A percentile compares a stretch with the other conserved stretches of the same genome.
phyloP scores from a whole-genome alignment of 2,113 vertebrate genomes.

The Panthera tigris region DNA sequence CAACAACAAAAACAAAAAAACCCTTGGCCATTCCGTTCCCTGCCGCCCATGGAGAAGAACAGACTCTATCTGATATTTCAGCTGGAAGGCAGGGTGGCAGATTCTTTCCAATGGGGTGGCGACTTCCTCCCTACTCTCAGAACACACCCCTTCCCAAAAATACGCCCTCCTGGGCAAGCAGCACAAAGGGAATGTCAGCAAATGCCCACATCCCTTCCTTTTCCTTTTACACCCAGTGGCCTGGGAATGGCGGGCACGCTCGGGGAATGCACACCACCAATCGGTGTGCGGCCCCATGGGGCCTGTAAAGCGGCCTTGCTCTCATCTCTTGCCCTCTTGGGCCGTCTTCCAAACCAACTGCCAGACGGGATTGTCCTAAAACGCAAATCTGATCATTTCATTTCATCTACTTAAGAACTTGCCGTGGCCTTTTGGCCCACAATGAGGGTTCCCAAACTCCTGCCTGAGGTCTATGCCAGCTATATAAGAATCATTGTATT shows the following conservation, averaged over 20 bases:
- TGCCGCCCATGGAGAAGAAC: slow-evolving; percentile 62
- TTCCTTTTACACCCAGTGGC: slow-evolving; percentile 71
- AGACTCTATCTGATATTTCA: slow-evolving; percentile 76
- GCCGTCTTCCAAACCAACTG: not conserved
- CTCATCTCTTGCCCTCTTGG: not conserved
- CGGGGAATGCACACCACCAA: not conserved
- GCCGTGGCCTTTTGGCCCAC: not conserved
- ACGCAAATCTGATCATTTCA: not conserved
- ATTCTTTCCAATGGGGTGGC: slow-evolving; percentile 77
- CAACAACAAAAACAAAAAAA: not conserved
- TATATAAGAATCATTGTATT: not conserved
- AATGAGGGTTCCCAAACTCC: not conserved
- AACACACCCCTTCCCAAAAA: slow-evolving; percentile 76
- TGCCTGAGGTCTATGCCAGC: not conserved
- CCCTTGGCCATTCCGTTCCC: slow-evolving; percentile 22
- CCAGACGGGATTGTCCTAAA: not conserved
- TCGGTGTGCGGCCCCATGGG: too few species aligned
- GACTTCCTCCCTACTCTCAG: slow-evolving; percentile 72
- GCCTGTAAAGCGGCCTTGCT: not conserved
- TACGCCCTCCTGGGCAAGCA: slow-evolving; percentile 35
- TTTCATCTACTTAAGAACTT: not conserved
- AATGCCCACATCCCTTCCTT: slow-evolving; percentile 74
- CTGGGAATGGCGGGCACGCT: slow-evolving; percentile 45
- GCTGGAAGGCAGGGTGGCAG: slow-evolving; percentile 76
- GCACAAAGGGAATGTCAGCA: slow-evolving; percentile 60